Base-by-base conservation (phyloP, 2,113 vertebrate species). In the Thomomys bottae region DNA sequence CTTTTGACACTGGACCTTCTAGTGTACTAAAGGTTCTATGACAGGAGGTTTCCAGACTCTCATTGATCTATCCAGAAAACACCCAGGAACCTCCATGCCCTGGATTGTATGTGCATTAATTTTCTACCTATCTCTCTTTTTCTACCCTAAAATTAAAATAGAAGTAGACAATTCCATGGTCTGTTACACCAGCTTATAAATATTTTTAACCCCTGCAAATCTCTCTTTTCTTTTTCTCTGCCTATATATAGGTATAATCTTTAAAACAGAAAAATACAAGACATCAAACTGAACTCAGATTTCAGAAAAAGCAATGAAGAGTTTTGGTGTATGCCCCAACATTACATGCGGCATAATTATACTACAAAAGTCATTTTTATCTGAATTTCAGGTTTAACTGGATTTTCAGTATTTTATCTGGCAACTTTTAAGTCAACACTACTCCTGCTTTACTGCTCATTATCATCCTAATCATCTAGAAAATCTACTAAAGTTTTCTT, bases 111-210 rank as follows among this genome's bases (percentile, higher is more conserved):
- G 1, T 82, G 61, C 32, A 61, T 73, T 90, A 4, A 54, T 79
- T 87, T 81, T 18, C 12, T 14, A 20, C 26, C 66, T 67, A 45
- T 68, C 24, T 17, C n/a, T 71, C 21, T 57, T 63, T 64, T 23
- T 61, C 2, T 84, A 32, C n/a, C 82, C 88, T 34, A 71, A 95
- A 88, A 61, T 63, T 76, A 57, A 90, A 88, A 23, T 26, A 89
- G 68, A 92, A 26, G 14, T 36, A 34, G 40, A 6, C 12, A 78
- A 7, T 7, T 75, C 23, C 24, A 61, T 61, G 59, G 59, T 40
- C 49, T 54, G 2, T 40, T 87, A 18, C 32, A 45, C 80, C 6
- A 81, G 23, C 63, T 70, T 81, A 59, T 8, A 32, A 32, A 10
- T 63, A 71, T 80, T 76, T 80, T 1, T 49, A 72, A 89, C 42